Evolutionary conservation across 2,113 vertebrate genomes (phyloP), one percentile per base, ranked within the genome.

Genomic region (Indicator indicator): DNA sequence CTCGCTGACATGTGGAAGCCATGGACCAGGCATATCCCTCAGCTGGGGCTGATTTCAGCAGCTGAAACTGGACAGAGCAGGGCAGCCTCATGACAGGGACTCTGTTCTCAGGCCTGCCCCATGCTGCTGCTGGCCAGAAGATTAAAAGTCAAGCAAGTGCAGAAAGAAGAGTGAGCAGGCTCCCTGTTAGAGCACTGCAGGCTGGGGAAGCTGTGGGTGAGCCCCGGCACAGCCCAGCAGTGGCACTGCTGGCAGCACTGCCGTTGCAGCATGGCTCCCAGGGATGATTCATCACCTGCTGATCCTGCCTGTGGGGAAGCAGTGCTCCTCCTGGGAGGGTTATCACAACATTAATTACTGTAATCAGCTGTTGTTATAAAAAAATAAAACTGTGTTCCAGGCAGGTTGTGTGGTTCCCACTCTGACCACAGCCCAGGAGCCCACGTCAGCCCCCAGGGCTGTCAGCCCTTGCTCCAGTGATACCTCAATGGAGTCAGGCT

Each of bases 281-380:
- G 16, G 42, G 26, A 6, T 1, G 3, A 9, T 17, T 33, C 0
- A 1, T 36, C 23, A 14, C 38, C 40, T 16, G 0, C 0, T 20
- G 65, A 42, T 54, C n/a, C 76, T 28, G 19, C 44, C 81, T 10
- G 10, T 4, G 4, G 30, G 20, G 59, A 56, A 55, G 32, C 27
- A n/a, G 8, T 2, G 19, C 21, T 7, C 50, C 69, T 60, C 27
- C 15, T 1, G 2, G 71, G 36, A 77, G 38, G 14, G 15, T 20
- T 40, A 14, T 50, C 23, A 11, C 26, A 11, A 8, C 0, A 1
- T 40, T 65, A 60, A 55, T 67, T 46, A n/a, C 42, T 38, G 30
- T 30, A 11, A 83, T 40, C 59, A 54, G 19, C n/a, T 9, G 9
- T 27, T 1, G 1, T 38, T 65, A 65, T 15, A 27, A 76, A 71